Evolutionary conservation across 2,113 vertebrate genomes (phyloP).

Genomic region (Benitochromis conjunctus): DNA sequence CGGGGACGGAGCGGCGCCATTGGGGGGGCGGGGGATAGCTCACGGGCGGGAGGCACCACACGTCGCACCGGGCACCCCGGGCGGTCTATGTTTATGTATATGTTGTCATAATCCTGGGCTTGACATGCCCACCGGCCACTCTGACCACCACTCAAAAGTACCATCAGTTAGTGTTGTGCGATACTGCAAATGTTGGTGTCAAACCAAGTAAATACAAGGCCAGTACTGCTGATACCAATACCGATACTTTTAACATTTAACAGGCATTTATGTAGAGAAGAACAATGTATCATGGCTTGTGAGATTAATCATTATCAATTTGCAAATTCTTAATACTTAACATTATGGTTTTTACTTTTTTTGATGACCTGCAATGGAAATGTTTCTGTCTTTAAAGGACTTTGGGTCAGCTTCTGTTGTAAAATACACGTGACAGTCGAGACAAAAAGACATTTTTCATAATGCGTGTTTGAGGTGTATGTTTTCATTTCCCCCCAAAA

Average conservation of each 20-base stretch:
- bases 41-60: too few species aligned
- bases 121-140: background rate
- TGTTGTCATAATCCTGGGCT: background rate
- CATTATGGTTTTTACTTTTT: background rate
- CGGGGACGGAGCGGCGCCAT: too few species aligned
- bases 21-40: too few species aligned
- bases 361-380: background rate
- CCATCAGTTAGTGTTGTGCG: background rate
- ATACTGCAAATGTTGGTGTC: background rate
- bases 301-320: background rate
- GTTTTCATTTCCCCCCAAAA: background rate
- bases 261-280: accelerated
- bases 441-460: background rate
- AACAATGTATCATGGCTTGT: background rate
- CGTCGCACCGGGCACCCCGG: too few species aligned
- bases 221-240: background rate
- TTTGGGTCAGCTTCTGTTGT: background rate
- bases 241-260: accelerated
- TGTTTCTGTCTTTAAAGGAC: accelerated
- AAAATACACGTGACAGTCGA: background rate
- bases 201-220: background rate
- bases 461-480: background rate
- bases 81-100: background rate
- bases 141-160: background rate
- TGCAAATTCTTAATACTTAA: background rate